Conservation (phyloP, 2,113 vertebrate genomes). For the Camelus bactrianus region DNA sequence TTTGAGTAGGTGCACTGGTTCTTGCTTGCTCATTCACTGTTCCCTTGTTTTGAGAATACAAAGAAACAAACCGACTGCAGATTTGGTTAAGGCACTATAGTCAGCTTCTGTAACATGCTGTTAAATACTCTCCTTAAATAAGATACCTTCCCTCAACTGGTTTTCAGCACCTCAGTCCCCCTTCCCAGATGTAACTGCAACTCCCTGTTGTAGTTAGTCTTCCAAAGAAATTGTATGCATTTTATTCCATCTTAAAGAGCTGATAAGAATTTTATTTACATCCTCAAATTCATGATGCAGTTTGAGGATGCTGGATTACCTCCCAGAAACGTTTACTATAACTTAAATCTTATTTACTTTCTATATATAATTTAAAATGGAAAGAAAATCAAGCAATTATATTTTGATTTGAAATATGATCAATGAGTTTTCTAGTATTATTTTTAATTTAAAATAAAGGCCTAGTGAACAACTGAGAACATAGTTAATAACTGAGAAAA, state of each 20-base stretch:
- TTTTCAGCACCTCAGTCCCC: neutral
- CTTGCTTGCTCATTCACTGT: neutral
- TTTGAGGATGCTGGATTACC: conserved; percentile 31
- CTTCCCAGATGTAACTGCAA: neutral
- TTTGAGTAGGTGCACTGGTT: neutral
- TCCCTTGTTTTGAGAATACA: conserved; percentile 22
- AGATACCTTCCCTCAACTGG: neutral
- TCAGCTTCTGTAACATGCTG: neutral
- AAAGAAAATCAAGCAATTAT: conserved; percentile 20
- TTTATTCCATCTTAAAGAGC: conserved; percentile 20
- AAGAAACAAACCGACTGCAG: neutral
- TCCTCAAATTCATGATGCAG: neutral
- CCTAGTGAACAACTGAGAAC: neutral
- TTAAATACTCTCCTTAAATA: neutral
- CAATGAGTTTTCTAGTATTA: neutral
- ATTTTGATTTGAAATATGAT: conserved; percentile 36
- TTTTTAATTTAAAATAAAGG: neutral
- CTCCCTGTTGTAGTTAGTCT: neutral
- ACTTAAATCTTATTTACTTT: neutral
- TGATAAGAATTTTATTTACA: neutral
- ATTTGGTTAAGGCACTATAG: neutral
- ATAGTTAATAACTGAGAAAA: neutral
- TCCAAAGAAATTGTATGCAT: neutral
- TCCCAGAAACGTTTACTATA: neutral
- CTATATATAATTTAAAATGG: neutral